Evolutionary conservation across 2,113 vertebrate genomes (phyloP).

Genomic region (Diglossa brunneiventris): DNA sequence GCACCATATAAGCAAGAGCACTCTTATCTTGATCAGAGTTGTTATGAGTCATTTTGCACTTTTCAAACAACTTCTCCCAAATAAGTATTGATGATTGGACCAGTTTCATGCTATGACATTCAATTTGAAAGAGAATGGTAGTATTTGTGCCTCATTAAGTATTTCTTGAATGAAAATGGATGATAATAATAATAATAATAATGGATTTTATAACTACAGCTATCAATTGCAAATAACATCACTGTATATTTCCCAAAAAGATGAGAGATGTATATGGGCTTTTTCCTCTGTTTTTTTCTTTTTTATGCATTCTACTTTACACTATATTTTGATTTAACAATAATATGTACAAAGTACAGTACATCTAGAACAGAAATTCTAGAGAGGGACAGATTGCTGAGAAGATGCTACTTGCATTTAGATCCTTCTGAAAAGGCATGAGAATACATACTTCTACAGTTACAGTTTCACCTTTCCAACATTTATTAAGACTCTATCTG

Average conservation of each 20-base stretch:
- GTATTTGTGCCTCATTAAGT: neutral
- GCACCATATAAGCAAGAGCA: neutral
- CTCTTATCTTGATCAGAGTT: neutral
- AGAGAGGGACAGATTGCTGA: neutral
- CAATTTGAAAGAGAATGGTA: neutral
- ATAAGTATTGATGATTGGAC: neutral
- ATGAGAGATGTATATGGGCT: neutral
- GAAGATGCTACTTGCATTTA: neutral
- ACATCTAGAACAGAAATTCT: neutral
- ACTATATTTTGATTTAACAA: neutral
- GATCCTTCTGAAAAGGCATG: neutral
- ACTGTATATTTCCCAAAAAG: neutral
- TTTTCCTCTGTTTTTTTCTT: neutral
- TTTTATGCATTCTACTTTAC: neutral
- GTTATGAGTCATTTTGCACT: neutral
- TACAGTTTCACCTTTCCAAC: neutral
- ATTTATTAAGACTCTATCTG: neutral
- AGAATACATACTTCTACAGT: neutral
- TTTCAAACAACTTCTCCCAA: neutral
- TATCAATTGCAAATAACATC: neutral
- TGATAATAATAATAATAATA: neutral
- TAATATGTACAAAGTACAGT: neutral
- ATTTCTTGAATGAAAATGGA: neutral
- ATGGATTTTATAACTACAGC: neutral
- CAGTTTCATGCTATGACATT: neutral